Evolutionary conservation across 1,140 invertebrate species (phyloP).

Genomic region (Polypedilum pembai): DNA sequence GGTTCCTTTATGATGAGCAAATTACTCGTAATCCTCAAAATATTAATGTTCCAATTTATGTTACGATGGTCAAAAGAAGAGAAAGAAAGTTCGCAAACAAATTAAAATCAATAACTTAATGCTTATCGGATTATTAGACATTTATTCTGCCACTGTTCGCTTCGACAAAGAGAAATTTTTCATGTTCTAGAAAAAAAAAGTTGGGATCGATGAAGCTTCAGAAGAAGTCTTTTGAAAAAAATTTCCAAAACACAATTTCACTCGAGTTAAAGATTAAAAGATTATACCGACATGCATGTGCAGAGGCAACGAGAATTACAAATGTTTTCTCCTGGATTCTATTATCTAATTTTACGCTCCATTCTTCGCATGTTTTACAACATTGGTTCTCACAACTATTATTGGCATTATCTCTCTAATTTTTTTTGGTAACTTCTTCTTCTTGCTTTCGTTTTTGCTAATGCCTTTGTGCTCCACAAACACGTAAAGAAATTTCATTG

Average conservation of each 20-base stretch:
- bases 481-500: not conserved
- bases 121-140: not conserved
- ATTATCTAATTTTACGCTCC: conserved; percentile 21
- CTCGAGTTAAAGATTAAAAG: conserved; percentile 25
- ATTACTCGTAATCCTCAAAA: conserved; percentile 13
- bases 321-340: not conserved
- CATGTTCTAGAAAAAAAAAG: not conserved
- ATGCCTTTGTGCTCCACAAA: not conserved
- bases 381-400: conserved; percentile 21
- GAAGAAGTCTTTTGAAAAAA: not conserved
- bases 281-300: conserved; percentile 3
- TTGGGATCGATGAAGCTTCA: not conserved
- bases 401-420: conserved; percentile 8
- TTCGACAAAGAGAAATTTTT: not conserved
- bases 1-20: not conserved
- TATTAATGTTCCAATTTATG: conserved; percentile 3
- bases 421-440: not conserved
- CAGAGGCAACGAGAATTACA: not conserved
- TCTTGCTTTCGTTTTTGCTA: not conserved
- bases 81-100: not conserved
- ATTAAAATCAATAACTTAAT: conserved; percentile 11
- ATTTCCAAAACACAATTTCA: conserved; percentile 19
- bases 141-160: not conserved
- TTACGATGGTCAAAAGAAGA: not conserved
- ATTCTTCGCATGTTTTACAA: not conserved